Percentiles rank a stretch among this genome's conserved stretches.
phyloP scores from a whole-genome alignment of 2,797 vertebrate genomes.

The Chaunax sp. region DNA sequence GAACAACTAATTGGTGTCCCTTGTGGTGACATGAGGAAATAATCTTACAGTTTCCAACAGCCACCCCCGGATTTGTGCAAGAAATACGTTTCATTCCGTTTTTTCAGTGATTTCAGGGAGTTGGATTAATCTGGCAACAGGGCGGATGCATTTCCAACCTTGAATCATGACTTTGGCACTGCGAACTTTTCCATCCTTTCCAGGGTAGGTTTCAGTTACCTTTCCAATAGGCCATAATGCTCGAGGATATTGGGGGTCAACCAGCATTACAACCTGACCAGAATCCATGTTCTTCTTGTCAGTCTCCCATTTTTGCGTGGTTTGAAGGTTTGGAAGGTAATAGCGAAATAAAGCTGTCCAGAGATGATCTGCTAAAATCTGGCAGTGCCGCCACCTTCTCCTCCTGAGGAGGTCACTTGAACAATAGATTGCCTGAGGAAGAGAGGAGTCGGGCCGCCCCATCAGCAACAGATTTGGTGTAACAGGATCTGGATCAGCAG shows the following conservation, averaged over 20 bases:
- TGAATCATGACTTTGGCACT: background rate
- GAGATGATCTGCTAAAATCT: conserved; percentile 1
- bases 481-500: conserved; percentile 6
- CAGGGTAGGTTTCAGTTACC: background rate
- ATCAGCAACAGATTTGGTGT: conserved; percentile 14
- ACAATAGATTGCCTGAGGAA: conserved; percentile 1
- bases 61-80: background rate
- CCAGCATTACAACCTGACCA: background rate
- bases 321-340: conserved; percentile 2
- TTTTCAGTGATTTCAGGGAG: background rate
- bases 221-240: background rate
- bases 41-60: no score
- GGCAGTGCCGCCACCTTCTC: background rate
- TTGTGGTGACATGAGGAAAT: no score
- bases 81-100: background rate
- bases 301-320: background rate
- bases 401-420: background rate
- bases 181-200: background rate
- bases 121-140: background rate
- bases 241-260: background rate
- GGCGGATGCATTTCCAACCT: background rate
- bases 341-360: background rate
- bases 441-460: background rate
- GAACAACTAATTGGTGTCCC: no score
- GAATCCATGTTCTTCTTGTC: background rate